These are phyloP conservation scores for Melipona bicolor DNA, from an alignment of 2,888 invertebrate genomes.

Conservation along the genomic window DNA sequence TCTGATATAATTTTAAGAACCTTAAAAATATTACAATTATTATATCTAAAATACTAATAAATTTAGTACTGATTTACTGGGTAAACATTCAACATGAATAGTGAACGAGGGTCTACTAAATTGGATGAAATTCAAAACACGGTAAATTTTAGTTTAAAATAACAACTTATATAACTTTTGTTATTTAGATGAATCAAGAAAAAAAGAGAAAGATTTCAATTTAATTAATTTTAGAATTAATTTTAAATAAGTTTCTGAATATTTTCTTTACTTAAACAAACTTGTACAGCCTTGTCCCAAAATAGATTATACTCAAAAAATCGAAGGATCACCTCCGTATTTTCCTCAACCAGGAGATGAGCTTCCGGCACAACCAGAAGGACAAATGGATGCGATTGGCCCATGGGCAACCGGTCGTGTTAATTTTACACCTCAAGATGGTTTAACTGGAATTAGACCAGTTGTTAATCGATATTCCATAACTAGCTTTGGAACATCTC, in stretches of 20 bases:
- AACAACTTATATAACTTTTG: background rate
- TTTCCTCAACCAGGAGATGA: constrained; percentile 86
- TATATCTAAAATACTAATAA: background rate
- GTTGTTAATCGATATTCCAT: constrained; percentile 91
- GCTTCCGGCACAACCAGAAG: constrained; percentile 78
- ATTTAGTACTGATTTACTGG: background rate
- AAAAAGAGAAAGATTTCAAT: background rate
- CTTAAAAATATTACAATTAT: background rate
- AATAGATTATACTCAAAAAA: constrained; percentile 2
- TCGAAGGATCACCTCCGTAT: constrained; percentile 84
- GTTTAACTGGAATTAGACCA: constrained; percentile 90
- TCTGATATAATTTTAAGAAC: background rate
- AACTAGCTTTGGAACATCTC: constrained; percentile 89
- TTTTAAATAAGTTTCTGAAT: background rate
- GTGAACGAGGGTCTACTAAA: background rate
- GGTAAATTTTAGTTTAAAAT: constrained; percentile 35
- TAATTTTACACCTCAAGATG: constrained; percentile 90
- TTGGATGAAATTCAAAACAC: constrained; percentile 6
- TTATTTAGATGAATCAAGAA: background rate
- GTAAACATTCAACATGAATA: constrained; percentile 21
- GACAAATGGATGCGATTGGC: constrained; percentile 85
- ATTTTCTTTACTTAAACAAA: background rate
- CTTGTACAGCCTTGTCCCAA: constrained; percentile 36
- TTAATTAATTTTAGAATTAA: background rate
- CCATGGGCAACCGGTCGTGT: constrained; percentile 91